Evolutionary conservation across 1,140 invertebrate genomes (phyloP), one percentile per base, ranked within the genome.

Genomic region (Cryptotermes secundus): DNA sequence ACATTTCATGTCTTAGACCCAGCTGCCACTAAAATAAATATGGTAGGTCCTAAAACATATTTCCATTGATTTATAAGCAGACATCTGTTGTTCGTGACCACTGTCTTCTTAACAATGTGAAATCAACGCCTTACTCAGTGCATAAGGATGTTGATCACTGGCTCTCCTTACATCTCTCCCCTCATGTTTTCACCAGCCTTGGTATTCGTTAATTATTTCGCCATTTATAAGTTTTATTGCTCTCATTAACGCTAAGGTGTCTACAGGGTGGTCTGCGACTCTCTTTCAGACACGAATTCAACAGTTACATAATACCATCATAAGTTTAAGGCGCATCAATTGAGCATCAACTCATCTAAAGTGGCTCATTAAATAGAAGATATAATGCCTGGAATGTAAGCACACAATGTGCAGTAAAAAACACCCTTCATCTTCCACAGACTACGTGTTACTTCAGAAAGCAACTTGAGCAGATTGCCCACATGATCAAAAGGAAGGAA

Each of bases 181-280:
- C 14, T 72, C n/a, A 31, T 6, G 59, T 72, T 31, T 72, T 31
- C 59, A n/a, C 26, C 14, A 72, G 10, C 14, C n/a, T 31, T 10
- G 26, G n/a, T 72, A 7, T 72, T 72, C 59, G 26, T 26, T 72
- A 72, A 72, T 72, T 72, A 72, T 72, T 72, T 72, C 7, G 4
- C n/a, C n/a, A 72, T 72, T n/a, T 72, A 72, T 72, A 72, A n/a
- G n/a, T 72, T 72, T 72, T 72, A 72, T n/a, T 72, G 14, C n/a
- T 26, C 26, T 72, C 59, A 72, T 31, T 72, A 31, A 72, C 59
- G n/a, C 26, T 6, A 72, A 72, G n/a, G 26, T 31, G n/a, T 72
- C 59, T 31, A 72, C n/a, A 72, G 59, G n/a, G n/a, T 72, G 26
- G 59, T 72, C n/a, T 9, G 26, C 14, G 6, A 12, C 7, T 31